Percentiles rank a stretch among this genome's conserved stretches.
Conservation (phyloP, 2,888 invertebrate genomes). For the Eupithecia subumbrata region DNA sequence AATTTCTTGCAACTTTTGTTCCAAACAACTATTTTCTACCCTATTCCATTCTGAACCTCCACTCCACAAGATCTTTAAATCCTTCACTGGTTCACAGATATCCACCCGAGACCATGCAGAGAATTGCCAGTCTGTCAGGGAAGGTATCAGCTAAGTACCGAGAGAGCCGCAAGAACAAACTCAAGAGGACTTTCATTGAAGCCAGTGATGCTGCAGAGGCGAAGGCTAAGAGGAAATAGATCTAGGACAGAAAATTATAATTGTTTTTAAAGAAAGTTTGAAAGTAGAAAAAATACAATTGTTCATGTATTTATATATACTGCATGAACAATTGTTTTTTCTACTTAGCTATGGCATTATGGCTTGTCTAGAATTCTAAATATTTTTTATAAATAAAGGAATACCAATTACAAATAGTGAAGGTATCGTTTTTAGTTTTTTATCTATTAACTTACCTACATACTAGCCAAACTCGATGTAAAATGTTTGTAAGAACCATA, state of each 20-base stretch:
- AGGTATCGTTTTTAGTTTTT: too few species aligned
- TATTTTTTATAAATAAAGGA: not conserved
- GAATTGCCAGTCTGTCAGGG: constrained; percentile 88
- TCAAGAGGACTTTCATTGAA: constrained; percentile 89
- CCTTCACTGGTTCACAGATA: constrained; percentile 83
- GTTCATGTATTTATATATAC: not conserved
- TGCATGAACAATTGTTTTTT: not conserved
- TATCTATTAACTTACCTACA: too few species aligned
- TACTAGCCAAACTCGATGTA: too few species aligned
- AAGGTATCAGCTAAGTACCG: constrained; percentile 90
- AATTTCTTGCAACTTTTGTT: too few species aligned
- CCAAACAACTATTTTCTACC: not conserved
- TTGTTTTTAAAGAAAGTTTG: not conserved
- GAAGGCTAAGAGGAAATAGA: constrained; percentile 84
- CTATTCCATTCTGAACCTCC: not conserved
- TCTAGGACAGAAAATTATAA: not conserved
- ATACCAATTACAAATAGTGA: not conserved
- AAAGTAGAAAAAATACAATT: not conserved
- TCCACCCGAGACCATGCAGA: constrained; percentile 91
- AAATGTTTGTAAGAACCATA: too few species aligned
- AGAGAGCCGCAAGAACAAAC: constrained; percentile 84
- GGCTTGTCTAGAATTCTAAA: too few species aligned
- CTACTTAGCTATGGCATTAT: not conserved
- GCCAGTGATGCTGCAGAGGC: constrained; percentile 91
- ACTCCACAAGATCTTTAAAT: not conserved